Percentiles rank a stretch among this genome's conserved stretches.
Evolutionary conservation across 2,888 invertebrate genomes (phyloP).

Genomic region (Nezara viridula): DNA sequence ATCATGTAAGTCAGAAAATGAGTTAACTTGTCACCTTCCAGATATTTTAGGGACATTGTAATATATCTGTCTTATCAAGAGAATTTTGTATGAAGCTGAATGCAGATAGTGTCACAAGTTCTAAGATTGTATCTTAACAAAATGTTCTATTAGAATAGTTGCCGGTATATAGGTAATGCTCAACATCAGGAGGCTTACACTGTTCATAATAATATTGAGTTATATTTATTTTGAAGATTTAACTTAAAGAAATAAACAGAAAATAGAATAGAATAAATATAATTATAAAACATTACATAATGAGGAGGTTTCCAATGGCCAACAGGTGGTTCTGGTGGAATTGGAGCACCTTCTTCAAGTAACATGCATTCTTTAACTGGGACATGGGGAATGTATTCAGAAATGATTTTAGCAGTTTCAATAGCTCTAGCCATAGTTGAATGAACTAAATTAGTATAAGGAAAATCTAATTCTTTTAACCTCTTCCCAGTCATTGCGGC

Average conservation of each 20-base stretch:
- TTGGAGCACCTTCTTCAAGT: slow-evolving; percentile 93
- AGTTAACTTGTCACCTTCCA: too few relatives aligned
- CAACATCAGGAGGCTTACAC: too few relatives aligned
- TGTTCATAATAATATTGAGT: background rate
- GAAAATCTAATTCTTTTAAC: slow-evolving; percentile 81
- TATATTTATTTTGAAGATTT: background rate
- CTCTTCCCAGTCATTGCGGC: slow-evolving; percentile 88
- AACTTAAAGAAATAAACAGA: background rate
- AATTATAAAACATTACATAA: slow-evolving; percentile 53
- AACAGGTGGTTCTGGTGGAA: slow-evolving; percentile 92
- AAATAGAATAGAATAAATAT: background rate
- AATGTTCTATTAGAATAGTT: too few relatives aligned
- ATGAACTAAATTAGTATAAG: slow-evolving; percentile 83
- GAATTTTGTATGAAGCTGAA: too few relatives aligned
- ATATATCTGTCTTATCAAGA: too few relatives aligned
- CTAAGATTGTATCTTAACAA: too few relatives aligned
- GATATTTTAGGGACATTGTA: too few relatives aligned
- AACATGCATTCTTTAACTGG: slow-evolving; percentile 78
- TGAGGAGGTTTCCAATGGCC: slow-evolving; percentile 84
- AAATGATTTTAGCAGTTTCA: slow-evolving; percentile 90
- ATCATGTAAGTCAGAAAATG: too few relatives aligned
- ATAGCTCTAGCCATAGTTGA: slow-evolving; percentile 96
- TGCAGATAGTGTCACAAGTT: too few relatives aligned
- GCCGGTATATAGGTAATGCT: too few relatives aligned
- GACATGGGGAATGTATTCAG: slow-evolving; percentile 76